These are phyloP conservation scores for Diglossa cyanea DNA, from an alignment of 2,797 vertebrate genomes.

Conservation along the genomic window DNA sequence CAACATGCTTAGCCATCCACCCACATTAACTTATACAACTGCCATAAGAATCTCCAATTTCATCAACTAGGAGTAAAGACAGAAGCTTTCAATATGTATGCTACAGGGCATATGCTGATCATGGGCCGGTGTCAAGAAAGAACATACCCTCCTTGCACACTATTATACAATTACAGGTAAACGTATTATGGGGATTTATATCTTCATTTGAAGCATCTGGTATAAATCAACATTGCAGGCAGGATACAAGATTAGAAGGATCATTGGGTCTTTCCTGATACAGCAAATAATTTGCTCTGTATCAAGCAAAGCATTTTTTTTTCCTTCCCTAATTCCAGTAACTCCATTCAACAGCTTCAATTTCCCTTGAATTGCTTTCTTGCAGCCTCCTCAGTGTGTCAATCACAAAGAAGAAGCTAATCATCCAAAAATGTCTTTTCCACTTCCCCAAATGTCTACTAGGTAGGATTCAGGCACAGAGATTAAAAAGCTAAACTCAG, in stretches of 20 bases:
- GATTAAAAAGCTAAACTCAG: slow-evolving; percentile 57
- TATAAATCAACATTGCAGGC: slow-evolving; percentile 39
- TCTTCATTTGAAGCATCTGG: slow-evolving; percentile 46
- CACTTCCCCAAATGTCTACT: slow-evolving; percentile 1
- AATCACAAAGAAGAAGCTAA: slow-evolving; percentile 43
- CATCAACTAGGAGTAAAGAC: neutral
- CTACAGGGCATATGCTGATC: neutral
- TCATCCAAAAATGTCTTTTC: slow-evolving; percentile 22
- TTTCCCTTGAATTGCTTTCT: slow-evolving; percentile 31
- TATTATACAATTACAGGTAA: slow-evolving; percentile 56
- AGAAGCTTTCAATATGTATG: neutral
- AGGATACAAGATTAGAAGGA: slow-evolving; percentile 60
- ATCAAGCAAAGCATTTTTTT: neutral
- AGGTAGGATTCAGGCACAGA: slow-evolving; percentile 1
- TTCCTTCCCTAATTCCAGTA: slow-evolving; percentile 29
- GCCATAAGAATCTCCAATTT: neutral
- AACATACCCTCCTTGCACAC: slow-evolving; percentile 1
- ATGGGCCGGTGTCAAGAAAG: slow-evolving; percentile 10
- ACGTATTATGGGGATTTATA: neutral
- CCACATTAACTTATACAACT: neutral
- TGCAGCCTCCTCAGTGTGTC: slow-evolving; percentile 23
- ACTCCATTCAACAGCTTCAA: slow-evolving; percentile 50
- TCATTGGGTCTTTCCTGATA: slow-evolving; percentile 53
- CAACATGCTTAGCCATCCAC: neutral
- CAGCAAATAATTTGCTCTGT: neutral